Evolutionary conservation across 2,797 vertebrate species (phyloP).

Genomic region (Manis pentadactyla): DNA sequence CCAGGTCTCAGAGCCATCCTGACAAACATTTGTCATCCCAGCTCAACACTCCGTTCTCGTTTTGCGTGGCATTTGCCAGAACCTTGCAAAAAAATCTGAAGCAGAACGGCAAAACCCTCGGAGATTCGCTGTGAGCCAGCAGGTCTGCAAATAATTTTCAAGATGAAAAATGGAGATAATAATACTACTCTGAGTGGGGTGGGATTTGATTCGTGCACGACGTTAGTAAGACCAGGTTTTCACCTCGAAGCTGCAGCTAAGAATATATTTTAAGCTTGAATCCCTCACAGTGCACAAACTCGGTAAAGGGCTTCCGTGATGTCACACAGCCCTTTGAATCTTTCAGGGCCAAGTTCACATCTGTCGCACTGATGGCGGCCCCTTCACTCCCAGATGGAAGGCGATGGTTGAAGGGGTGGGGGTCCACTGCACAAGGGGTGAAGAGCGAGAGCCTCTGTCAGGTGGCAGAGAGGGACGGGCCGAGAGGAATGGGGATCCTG

Average conservation of each 20-base stretch:
- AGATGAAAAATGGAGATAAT: slow-evolving; percentile 65
- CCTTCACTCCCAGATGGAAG: neutral
- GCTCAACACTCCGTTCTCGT: neutral
- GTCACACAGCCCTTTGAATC: neutral
- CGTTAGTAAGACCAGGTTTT: slow-evolving; percentile 29
- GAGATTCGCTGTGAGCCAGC: slow-evolving; percentile 30
- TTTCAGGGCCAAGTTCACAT: accelerated
- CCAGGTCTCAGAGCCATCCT: neutral
- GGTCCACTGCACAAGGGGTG: no score
- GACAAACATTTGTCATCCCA: neutral
- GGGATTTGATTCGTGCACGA: slow-evolving; percentile 26
- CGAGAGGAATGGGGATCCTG: neutral
- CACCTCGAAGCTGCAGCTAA: neutral
- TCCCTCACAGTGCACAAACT: accelerated
- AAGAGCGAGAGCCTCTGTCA: neutral
- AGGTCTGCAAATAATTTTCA: slow-evolving; percentile 70
- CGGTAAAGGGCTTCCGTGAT: accelerated
- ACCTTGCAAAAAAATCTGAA: slow-evolving; percentile 14
- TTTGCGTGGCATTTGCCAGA: slow-evolving; percentile 3
- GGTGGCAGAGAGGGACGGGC: no score
- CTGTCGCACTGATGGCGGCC: neutral
- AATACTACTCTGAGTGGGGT: neutral
- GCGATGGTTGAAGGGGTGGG: no score
- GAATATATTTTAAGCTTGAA: neutral
- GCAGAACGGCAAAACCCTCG: slow-evolving; percentile 28